These are phyloP conservation scores for Brachypalpus laphriformis DNA, from an alignment of 2,888 invertebrate genomes.

Conservation along the genomic window DNA sequence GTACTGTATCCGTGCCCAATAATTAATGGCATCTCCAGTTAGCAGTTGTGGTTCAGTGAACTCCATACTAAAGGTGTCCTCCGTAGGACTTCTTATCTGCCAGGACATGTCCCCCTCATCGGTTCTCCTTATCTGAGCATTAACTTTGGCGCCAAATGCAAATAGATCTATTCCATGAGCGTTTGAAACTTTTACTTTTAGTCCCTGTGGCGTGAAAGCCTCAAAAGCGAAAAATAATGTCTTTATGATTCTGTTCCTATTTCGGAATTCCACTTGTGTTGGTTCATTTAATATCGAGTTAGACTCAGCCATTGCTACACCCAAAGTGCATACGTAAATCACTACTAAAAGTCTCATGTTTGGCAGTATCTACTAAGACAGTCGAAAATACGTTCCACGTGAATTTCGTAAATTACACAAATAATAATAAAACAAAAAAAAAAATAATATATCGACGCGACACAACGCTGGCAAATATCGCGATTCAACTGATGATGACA, in stretches of 20 bases:
- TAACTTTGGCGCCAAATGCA: slow-evolving; percentile 50
- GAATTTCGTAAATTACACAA: not conserved
- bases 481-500: not conserved
- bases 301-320: not conserved
- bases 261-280: slow-evolving; percentile 31
- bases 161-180: slow-evolving; percentile 30
- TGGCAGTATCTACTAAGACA: not conserved
- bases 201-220: slow-evolving; percentile 33
- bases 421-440: no score
- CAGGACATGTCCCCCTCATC: slow-evolving; percentile 34
- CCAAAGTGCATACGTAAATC: not conserved
- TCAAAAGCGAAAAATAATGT: slow-evolving; percentile 31
- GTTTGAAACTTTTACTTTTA: slow-evolving; percentile 1
- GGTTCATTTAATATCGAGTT: not conserved
- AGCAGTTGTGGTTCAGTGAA: slow-evolving; percentile 34
- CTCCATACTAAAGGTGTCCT: slow-evolving; percentile 2
- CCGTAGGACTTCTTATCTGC: slow-evolving; percentile 1
- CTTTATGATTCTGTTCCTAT: not conserved
- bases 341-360: slow-evolving; percentile 11
- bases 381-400: not conserved
- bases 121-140: slow-evolving; percentile 15
- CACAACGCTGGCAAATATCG: slow-evolving; percentile 15
- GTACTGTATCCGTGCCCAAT: slow-evolving; percentile 45
- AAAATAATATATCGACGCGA: not conserved
- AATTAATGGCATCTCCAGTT: slow-evolving; percentile 55